Base-by-base conservation (phyloP, 1,140 invertebrate genomes). In the Tetramorium parvispinum region DNA sequence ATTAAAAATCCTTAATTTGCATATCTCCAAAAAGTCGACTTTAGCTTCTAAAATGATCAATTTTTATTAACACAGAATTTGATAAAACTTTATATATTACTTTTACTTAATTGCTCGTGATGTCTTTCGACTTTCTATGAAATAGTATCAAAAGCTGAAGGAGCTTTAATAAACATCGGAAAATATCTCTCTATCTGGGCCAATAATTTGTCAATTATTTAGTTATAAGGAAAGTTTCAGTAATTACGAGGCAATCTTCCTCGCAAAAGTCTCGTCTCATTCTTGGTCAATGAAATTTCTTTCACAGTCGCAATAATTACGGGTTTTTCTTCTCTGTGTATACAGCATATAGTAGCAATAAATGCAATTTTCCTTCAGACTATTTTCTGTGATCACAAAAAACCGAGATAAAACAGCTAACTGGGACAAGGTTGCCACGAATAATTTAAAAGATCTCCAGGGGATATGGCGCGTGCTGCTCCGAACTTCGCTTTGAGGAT, bases 381-480 rank as follows among this genome's bases (percentile, higher is more conserved):
- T 55, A 24, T 55, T 32, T 16, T 81, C 16, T 10, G 51, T 13
- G 32, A 70, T 70, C 65, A 37, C 21, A 43, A 55, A 32, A 53
- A 55, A 82, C 66, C 40, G 68, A 49, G 71, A 73, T 83, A 75
- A 75, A 75, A 75, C 0, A 37, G 24, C 24, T 46, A 65, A 59
- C 18, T 43, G 53, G 79, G 24, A 21, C 66, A 73, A 82, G 79
- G 68, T 32, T 61, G 55, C 0, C 40, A 40, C 37, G 79, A 73
- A 73, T 73, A 73, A 75, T 75, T 83, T 73, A 75, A 24, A 59
- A 49, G 79, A 79, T 40, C 27, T 13, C 11, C n/a, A 16, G 32
- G 5, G 16, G 55, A 18, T 82, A 46, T 82, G 11, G 27, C 40
- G 32, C 66, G 59, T 27, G 63, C 37, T 18, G 24, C 27, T 27